Evolutionary conservation across 35 echinoderm and acorn worm genomes (phyloP).

Genomic region (Acanthaster planci): DNA sequence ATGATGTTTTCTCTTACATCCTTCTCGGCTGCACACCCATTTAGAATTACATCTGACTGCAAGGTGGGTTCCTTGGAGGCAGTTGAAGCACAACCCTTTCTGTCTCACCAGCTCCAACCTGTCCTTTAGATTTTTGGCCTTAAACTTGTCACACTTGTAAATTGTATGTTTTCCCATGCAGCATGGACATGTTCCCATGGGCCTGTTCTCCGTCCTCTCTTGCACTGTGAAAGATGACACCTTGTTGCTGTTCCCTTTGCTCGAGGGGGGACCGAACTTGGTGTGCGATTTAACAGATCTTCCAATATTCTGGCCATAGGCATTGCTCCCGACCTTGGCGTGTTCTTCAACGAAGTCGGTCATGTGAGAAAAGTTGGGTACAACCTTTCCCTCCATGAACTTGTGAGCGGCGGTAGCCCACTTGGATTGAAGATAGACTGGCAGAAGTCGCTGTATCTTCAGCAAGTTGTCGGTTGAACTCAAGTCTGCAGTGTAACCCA

Average conservation of each 20-base stretch:
- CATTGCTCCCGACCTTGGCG: conserved; percentile 32
- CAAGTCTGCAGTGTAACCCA: conserved; percentile 43
- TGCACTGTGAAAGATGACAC: not conserved
- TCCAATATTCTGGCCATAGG: conserved; percentile 32
- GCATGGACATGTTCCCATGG: not conserved
- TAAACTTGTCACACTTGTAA: conserved; percentile 42
- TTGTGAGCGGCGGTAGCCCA: conserved; percentile 52
- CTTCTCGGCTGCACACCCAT: conserved; percentile 26
- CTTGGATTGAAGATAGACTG: conserved; percentile 48
- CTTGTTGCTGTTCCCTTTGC: not conserved
- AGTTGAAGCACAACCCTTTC: conserved; percentile 58
- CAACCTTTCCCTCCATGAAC: conserved; percentile 40
- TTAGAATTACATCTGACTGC: conserved; percentile 26
- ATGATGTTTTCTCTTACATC: conserved; percentile 54
- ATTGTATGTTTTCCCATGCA: conserved; percentile 17
- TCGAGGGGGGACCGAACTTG: not conserved
- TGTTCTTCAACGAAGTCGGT: conserved; percentile 56
- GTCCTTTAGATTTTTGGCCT: conserved; percentile 17
- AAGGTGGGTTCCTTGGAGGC: conserved; percentile 24
- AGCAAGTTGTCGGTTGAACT: conserved; percentile 42
- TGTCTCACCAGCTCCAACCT: conserved; percentile 24
- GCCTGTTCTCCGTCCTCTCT: not conserved
- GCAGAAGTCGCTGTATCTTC: conserved; percentile 59
- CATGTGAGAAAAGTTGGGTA: conserved; percentile 49
- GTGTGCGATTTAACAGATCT: conserved; percentile 11